These are phyloP conservation scores for Trachurus trachurus DNA, from an alignment of 2,797 vertebrate genomes.

Conservation along the genomic window DNA sequence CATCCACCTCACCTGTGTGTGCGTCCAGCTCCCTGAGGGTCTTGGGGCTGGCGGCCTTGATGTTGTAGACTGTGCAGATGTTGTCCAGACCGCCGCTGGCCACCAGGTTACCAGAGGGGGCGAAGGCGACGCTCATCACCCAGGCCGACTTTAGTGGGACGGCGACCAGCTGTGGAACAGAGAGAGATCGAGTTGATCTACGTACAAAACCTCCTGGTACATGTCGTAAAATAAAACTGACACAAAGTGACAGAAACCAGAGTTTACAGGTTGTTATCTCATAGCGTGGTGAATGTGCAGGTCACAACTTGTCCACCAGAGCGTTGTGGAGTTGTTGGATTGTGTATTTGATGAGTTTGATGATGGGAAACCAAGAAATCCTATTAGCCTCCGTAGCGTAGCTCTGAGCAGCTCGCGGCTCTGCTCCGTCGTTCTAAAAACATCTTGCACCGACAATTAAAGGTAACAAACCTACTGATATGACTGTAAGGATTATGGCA, in stretches of 20 bases:
- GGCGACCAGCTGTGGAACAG: constrained; percentile 82
- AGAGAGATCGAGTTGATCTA: background rate
- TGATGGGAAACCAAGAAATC: too few relatives aligned
- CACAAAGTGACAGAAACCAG: background rate
- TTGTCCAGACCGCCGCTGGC: constrained; percentile 93
- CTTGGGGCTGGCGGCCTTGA: constrained; percentile 89
- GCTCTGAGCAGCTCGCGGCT: too few relatives aligned
- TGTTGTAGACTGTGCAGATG: constrained; percentile 92
- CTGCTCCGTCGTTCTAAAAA: too few relatives aligned
- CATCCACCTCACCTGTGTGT: constrained; percentile 86
- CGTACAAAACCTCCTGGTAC: background rate
- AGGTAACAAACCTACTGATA: too few relatives aligned
- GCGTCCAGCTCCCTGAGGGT: constrained; percentile 91
- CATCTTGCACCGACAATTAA: too few relatives aligned
- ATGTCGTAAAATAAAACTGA: background rate
- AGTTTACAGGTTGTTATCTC: too few relatives aligned
- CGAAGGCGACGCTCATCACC: constrained; percentile 93
- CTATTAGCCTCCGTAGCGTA: too few relatives aligned
- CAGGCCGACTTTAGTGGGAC: constrained; percentile 93
- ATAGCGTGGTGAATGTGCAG: too few relatives aligned
- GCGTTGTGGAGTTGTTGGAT: too few relatives aligned
- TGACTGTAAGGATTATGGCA: too few relatives aligned
- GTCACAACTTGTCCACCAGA: too few relatives aligned
- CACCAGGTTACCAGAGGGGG: constrained; percentile 91
- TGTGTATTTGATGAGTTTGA: too few relatives aligned